phyloP scores from a whole-genome alignment of 2,113 vertebrate species.

The Acanthochromis polyacanthus region DNA sequence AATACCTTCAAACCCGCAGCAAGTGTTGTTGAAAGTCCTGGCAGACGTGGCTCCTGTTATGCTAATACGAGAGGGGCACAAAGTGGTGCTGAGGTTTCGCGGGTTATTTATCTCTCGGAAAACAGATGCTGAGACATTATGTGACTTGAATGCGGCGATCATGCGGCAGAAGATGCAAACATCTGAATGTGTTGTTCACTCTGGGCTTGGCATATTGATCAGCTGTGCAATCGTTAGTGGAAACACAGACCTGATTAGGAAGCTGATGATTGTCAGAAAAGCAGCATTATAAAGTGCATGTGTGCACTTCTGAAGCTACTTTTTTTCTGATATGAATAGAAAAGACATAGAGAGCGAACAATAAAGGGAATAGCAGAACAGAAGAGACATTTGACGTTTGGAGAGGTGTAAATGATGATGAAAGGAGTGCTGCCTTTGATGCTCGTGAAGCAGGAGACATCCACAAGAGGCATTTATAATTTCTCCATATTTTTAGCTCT shows the following conservation, averaged over 20 bases:
- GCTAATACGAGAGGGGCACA: background rate
- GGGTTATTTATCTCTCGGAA: background rate
- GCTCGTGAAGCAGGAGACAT: constrained; percentile 11
- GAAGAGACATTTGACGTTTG: constrained; percentile 24
- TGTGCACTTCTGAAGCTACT: background rate
- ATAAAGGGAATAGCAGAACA: constrained; percentile 27
- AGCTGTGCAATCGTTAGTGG: background rate
- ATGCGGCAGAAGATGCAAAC: background rate
- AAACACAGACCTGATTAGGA: background rate
- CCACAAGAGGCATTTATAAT: constrained; percentile 15
- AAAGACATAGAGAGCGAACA: background rate
- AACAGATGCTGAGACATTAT: constrained; percentile 5
- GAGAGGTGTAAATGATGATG: constrained; percentile 49
- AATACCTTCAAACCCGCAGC: background rate
- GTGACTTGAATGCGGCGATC: background rate
- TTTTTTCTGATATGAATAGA: background rate
- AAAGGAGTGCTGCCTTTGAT: constrained; percentile 38
- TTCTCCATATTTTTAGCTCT: constrained; percentile 14
- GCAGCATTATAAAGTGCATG: background rate
- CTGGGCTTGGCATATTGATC: background rate
- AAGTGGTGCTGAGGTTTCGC: background rate
- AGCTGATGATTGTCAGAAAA: background rate
- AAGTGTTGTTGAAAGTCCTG: background rate
- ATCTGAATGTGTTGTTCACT: background rate
- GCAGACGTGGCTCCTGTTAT: background rate